Evolutionary conservation across 2,888 invertebrate species (phyloP), one percentile per base, ranked within the genome.

Genomic region (Cerastis rubricosa): DNA sequence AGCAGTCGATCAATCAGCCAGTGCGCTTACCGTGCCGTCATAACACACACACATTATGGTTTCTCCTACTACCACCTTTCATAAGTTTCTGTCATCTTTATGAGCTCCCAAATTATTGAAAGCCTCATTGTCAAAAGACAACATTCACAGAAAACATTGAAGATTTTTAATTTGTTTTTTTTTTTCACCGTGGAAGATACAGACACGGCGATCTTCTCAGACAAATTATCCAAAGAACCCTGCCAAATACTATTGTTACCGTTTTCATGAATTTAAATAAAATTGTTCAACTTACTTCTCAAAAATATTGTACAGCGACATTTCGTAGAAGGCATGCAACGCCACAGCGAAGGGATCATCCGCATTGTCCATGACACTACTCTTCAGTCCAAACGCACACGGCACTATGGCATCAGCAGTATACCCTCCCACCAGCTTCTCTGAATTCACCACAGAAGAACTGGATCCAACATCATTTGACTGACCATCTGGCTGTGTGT

Each of bases 331-430:
- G 0, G 96, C 95, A 40, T 95, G 93, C n/a, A 96, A 72, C 0
- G 96, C 96, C 8, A 95, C 95, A 0, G 96, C 96, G 43, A 96
- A 96, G 0, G 96, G 96, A 66, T 96, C 96, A 0, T 93, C 89
- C 0, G 94, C 91, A 25, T 96, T 93, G 22, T 96, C 94, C 96
- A 96, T 96, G 0, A 96, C 96, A 11, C 89, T 90, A 71, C 96
- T 96, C 85, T 94, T 95, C 57, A 96, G 82, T 0, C 96, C 96
- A 81, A 96, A 96, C 0, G 96, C 96, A 81, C 96, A 96, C 0
- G 96, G 96, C 17, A 96, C 96, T 74, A 96, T 96, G 0, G 96
- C 96, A 79, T 96, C 96, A 0, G 96, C 96, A 0, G 96, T 96
- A 71, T 95, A 96, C 0, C 96, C 96, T 3, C 96, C 96, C 0